A percentile compares a stretch with the other conserved stretches of the same genome.
phyloP scores from a whole-genome alignment of 2,888 invertebrate genomes.

The Perdita meconis region DNA sequence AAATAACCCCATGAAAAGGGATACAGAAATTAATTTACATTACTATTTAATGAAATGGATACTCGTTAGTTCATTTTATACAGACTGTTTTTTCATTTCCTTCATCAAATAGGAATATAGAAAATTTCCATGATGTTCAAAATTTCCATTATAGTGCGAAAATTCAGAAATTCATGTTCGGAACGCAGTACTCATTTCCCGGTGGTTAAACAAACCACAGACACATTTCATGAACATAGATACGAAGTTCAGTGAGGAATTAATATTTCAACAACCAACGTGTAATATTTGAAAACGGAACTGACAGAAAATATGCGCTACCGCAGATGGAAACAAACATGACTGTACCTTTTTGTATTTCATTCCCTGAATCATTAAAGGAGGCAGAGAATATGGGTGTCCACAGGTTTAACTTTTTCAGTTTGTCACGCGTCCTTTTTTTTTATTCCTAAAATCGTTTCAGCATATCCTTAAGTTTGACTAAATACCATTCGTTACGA shows the following conservation, averaged over 20 bases:
- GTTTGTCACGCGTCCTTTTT: slow-evolving; percentile 5
- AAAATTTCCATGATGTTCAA: too few relatives aligned
- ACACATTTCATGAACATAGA: slow-evolving; percentile 7
- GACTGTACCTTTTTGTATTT: neutral
- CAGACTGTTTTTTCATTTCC: too few relatives aligned
- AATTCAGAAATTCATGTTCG: too few relatives aligned
- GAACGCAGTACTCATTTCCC: too few relatives aligned
- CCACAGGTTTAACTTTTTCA: slow-evolving; percentile 19
- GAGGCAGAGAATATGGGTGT: neutral
- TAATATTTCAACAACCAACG: slow-evolving; percentile 27
- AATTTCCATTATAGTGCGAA: too few relatives aligned
- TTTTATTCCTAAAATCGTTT: slow-evolving; percentile 22
- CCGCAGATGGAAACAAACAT: slow-evolving; percentile 39
- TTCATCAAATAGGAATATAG: too few relatives aligned
- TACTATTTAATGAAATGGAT: too few relatives aligned
- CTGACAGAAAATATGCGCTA: slow-evolving; percentile 11
- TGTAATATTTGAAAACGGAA: slow-evolving; percentile 13
- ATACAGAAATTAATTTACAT: too few relatives aligned
- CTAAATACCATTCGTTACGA: slow-evolving; percentile 3
- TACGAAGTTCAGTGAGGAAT: slow-evolving; percentile 4
- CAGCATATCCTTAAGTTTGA: slow-evolving; percentile 15
- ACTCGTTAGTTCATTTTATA: too few relatives aligned
- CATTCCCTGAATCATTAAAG: neutral
- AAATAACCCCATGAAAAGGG: too few relatives aligned
- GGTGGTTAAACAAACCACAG: slow-evolving; percentile 11